phyloP scores from a whole-genome alignment of 1,140 invertebrate genomes.

The Riptortus pedestris region DNA sequence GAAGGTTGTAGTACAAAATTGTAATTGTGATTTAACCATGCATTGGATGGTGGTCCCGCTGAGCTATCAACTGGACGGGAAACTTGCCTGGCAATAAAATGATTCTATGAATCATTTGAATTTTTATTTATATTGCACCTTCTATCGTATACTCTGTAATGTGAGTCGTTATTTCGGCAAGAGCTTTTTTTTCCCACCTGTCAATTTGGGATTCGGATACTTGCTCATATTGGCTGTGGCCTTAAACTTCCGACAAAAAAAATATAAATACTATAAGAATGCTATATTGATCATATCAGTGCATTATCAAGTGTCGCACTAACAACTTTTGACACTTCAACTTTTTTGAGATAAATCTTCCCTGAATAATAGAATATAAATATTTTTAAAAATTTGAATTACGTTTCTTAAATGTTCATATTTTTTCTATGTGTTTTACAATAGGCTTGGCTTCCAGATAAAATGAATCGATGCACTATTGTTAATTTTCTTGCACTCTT shows the following conservation, averaged over 20 bases:
- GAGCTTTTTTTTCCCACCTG: too few species aligned
- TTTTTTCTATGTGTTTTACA: slow-evolving; percentile 4
- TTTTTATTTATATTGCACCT: too few species aligned
- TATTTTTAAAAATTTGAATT: neutral
- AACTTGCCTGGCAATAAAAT: too few species aligned
- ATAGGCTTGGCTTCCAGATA: neutral
- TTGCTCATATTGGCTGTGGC: slow-evolving; percentile 18
- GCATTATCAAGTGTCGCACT: slow-evolving; percentile 2
- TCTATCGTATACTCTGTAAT: too few species aligned
- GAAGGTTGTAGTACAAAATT: too few species aligned
- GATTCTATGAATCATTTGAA: too few species aligned
- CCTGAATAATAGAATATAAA: neutral
- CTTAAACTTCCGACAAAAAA: slow-evolving; percentile 12
- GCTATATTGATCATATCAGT: slow-evolving; percentile 13
- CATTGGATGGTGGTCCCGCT: too few species aligned
- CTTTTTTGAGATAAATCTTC: slow-evolving; percentile 6
- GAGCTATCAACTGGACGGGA: too few species aligned
- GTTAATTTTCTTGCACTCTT: neutral
- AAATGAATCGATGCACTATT: neutral
- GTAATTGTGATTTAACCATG: too few species aligned
- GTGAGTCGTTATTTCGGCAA: too few species aligned
- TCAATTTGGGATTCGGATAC: slow-evolving; percentile 17
- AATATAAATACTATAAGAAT: too few species aligned
- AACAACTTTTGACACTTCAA: slow-evolving; percentile 3
- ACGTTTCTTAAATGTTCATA: neutral